phyloP scores from a whole-genome alignment of 1,140 invertebrate species.

The Anastrepha ludens region DNA sequence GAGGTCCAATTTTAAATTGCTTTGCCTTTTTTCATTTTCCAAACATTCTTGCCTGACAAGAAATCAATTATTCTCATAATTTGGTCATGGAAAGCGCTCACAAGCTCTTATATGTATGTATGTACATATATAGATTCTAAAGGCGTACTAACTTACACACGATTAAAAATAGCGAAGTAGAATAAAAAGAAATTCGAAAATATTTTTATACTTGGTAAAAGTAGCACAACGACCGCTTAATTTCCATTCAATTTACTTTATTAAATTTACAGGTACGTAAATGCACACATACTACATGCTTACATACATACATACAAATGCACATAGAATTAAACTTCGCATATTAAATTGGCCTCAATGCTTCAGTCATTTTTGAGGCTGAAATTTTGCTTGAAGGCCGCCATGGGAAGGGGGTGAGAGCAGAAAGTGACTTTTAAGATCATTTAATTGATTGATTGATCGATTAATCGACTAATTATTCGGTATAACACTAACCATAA shows the following conservation, averaged over 20 bases:
- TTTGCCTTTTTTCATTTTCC: not conserved
- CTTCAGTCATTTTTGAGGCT: too few species aligned
- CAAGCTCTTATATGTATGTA: not conserved
- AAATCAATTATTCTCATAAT: constrained; percentile 39
- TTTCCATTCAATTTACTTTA: not conserved
- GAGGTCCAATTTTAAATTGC: not conserved
- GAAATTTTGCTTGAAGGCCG: too few species aligned
- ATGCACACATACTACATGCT: not conserved
- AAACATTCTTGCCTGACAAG: not conserved
- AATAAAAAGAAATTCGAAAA: constrained; percentile 14
- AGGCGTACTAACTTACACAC: not conserved
- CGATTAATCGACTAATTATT: too few species aligned
- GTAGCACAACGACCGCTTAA: constrained; percentile 48
- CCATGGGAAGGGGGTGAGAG: too few species aligned
- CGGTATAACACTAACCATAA: too few species aligned
- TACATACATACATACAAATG: not conserved
- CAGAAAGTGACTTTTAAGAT: too few species aligned
- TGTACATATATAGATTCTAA: not conserved
- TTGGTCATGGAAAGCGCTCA: constrained; percentile 50
- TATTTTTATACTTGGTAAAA: constrained; percentile 23
- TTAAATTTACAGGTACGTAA: not conserved
- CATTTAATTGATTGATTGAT: too few species aligned
- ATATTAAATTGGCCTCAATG: too few species aligned
- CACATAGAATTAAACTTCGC: not conserved
- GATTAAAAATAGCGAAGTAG: not conserved